Base-by-base conservation (phyloP, 1,140 invertebrate species). In the Trypoxylus dichotomus region DNA sequence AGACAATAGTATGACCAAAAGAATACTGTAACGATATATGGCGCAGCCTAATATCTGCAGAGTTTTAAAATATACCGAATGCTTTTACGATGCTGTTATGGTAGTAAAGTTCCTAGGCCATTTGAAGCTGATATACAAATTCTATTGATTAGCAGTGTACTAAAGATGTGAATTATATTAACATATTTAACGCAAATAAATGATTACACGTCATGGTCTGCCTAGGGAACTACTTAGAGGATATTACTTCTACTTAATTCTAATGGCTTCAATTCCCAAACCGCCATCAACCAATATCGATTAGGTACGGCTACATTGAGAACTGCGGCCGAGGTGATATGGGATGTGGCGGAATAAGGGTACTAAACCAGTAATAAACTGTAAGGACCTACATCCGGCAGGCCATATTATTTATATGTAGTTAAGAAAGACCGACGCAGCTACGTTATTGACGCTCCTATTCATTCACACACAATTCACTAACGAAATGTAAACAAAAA, bases 281-380 rank as follows among this genome's bases (percentile, higher is more conserved):
- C 60, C 60, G 27, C 15, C 24, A 24, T 13, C 60, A 27, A 24
- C 60, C 60, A 11, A 24, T 63, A 63, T 63, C 60, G 60, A 63
- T 63, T 63, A 63, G 24, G 60, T 63, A 25, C 60, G 60, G 60
- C 6, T 24, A 63, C 60, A 24, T 63, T 63, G 60, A 63, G 60
- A 63, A 63, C n/a, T n/a, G 60, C 24, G 25, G 60, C 21, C 13
- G 60, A 63, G 25, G 60, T 27, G 60, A 63, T 63, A 63, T 27
- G n/a, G 60, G 60, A 63, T 63, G 60, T 24, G 60, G n/a, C 43
- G 43, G 60, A 63, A 63, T 63, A 24, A 63, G 60, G 60, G 19
- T 63, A 27, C 60, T 63, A 63, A 27, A 63, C 60, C 60, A 63
- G 60, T 63, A 63, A 63, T 63, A 63, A 63, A 63, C 60, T 63